Percentiles rank a stretch among this genome's conserved stretches.
phyloP scores from a whole-genome alignment of 2,113 vertebrate species.

The Hiodon tergisus region DNA sequence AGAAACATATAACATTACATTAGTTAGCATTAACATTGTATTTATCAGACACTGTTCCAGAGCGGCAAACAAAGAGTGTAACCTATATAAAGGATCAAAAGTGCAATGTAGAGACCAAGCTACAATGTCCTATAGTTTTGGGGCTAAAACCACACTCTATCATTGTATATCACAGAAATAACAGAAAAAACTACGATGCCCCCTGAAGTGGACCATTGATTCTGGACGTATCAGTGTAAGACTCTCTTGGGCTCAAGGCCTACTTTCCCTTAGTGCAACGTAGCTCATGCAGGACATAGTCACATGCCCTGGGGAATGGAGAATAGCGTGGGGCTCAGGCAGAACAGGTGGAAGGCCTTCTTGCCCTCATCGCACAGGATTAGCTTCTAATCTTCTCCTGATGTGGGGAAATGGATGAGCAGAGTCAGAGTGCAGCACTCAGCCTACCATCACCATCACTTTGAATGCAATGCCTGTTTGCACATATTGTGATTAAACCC shows the following conservation, averaged over 20 bases:
- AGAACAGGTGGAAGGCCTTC: conserved; percentile 97
- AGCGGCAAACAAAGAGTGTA: no score
- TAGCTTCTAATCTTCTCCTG: conserved; percentile 94
- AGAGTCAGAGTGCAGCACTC: not conserved
- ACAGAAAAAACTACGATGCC: no score
- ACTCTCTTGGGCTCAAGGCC: not conserved
- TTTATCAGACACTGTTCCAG: no score
- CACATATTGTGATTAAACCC: not conserved
- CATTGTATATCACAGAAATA: no score
- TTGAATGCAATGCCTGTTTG: not conserved
- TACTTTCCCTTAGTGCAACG: conserved; percentile 84
- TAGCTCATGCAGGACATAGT: conserved; percentile 93
- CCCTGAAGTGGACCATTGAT: not conserved
- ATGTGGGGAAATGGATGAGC: conserved; percentile 13
- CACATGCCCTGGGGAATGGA: conserved; percentile 88
- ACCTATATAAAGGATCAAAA: no score
- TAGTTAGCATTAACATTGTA: no score
- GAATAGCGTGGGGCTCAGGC: conserved; percentile 84
- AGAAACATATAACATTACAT: no score
- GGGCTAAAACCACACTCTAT: no score
- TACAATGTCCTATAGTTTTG: no score
- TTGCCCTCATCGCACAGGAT: conserved; percentile 96
- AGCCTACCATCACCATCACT: not conserved
- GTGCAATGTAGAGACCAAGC: no score
- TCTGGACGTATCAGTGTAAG: not conserved